Evolutionary conservation across 1,140 invertebrate genomes (phyloP).

Genomic region (Musca vetustissima): DNA sequence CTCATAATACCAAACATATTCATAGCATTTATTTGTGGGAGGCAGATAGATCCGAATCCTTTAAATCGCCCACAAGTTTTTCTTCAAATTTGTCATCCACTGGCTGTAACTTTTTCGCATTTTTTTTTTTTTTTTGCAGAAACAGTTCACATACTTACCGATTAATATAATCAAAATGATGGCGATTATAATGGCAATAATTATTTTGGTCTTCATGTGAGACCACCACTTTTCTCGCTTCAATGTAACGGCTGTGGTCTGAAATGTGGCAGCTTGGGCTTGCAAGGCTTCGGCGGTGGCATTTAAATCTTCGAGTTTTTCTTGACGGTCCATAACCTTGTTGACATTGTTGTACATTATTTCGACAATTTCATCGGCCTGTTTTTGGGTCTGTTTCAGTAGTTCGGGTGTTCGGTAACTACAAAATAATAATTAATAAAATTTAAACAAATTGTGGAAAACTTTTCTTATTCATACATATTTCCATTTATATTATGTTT

Average conservation of each 20-base stretch:
- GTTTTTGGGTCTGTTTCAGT: background rate
- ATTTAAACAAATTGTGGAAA: background rate
- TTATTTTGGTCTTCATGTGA: background rate
- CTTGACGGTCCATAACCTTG: background rate
- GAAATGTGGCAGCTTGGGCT: background rate
- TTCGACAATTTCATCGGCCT: conserved; percentile 1
- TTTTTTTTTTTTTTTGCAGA: too few relatives aligned
- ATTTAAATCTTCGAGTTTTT: conserved; percentile 1
- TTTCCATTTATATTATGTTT: background rate
- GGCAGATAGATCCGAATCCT: too few relatives aligned
- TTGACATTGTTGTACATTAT: background rate
- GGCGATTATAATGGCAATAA: background rate
- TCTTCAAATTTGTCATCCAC: too few relatives aligned
- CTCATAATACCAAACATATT: too few relatives aligned
- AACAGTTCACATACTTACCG: too few relatives aligned
- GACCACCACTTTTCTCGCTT: background rate
- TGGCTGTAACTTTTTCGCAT: too few relatives aligned
- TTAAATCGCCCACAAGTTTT: too few relatives aligned
- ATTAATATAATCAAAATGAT: background rate
- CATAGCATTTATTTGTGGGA: too few relatives aligned
- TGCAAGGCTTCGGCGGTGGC: background rate
- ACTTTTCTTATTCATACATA: background rate
- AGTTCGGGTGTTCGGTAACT: background rate
- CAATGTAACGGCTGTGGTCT: background rate
- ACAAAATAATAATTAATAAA: background rate